Evolutionary conservation across 2,888 invertebrate species (phyloP), one percentile per base, ranked within the genome.

Genomic region (Baccha elongata): DNA sequence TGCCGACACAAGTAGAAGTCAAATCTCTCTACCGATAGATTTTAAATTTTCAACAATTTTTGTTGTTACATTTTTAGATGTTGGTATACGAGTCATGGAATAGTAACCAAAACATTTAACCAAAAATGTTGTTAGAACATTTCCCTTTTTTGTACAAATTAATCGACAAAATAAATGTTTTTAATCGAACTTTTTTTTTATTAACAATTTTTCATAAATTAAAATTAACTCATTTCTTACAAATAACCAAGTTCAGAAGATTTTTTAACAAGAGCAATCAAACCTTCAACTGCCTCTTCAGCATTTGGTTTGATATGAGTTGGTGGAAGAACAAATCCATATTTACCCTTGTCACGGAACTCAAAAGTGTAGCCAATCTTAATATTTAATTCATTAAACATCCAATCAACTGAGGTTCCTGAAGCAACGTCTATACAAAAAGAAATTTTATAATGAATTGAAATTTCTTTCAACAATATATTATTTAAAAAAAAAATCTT

Each of bases 321-420:
- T 0, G 93, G 88, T 0, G 96, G 96, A 0, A 96, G 90, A 0
- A 95, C 88, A 87, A 95, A 94, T 0, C 96, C 96, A 86, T 92
- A 93, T 0, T 89, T 87, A 0, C 95, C 95, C 2, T 90, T 92
- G 87, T 96, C 96, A 2, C 96, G 91, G 0, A 94, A 90, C 86
- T 94, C 94, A 64, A 93, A 91, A 0, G 93, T 93, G 86, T 91
- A 93, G 11, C 91, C 89, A 32, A 93, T 89, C 37, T 92, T 91
- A 8, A 92, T 89, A 2, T 91, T 90, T 8, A 91, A 89, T 0
- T 87, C 88, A 10, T 91, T 92, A 79, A 92, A 92, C 0, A 91
- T 92, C 92, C 92, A 94, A 87, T 94, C 93, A 10, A 90, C 88
- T 1, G 89, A 89, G 11, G 88, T 86, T 3, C 92, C 92, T 3